Conservation (phyloP, 2,797 vertebrate species). For the Danio kyathit region DNA sequence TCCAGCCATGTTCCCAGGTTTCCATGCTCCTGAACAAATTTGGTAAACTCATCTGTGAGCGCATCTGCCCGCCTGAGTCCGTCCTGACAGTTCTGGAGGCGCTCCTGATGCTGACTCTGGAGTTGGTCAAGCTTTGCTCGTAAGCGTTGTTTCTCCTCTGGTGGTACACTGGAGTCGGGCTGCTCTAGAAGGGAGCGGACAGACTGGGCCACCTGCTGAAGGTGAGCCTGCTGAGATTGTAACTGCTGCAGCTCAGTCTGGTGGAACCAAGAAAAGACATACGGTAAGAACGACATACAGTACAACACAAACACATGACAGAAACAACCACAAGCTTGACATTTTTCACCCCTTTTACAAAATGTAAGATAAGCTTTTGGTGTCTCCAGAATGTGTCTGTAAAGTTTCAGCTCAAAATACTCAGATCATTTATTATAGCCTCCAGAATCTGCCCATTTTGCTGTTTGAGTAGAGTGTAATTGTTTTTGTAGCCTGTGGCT, state of each 20-base stretch:
- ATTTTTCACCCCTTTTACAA: no score
- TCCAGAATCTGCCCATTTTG: no score
- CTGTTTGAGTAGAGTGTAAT: no score
- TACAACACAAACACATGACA: no score
- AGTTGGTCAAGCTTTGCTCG: constrained; percentile 82
- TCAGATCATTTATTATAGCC: no score
- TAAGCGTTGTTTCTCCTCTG: constrained; percentile 81
- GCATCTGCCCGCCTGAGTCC: constrained; percentile 85
- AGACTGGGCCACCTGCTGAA: constrained; percentile 88
- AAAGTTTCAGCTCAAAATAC: no score
- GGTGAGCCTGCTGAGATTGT: constrained; percentile 89
- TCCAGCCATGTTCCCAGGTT: constrained; percentile 88
- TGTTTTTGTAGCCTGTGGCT: no score
- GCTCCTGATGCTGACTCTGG: constrained; percentile 81
- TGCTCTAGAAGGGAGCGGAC: constrained; percentile 89
- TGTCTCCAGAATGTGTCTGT: no score
- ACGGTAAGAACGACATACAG: background rate
- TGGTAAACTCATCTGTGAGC: constrained; percentile 89
- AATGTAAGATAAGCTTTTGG: no score
- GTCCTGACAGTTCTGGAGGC: constrained; percentile 83
- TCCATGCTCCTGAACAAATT: constrained; percentile 89
- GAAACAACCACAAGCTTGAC: no score
- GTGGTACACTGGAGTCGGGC: constrained; percentile 82
- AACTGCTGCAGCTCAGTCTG: constrained; percentile 90
- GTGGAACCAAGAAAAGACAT: background rate